These are phyloP conservation scores for Sinocyclocheilus anophthalmus DNA, from an alignment of 2,113 vertebrate genomes.

Conservation along the genomic window DNA sequence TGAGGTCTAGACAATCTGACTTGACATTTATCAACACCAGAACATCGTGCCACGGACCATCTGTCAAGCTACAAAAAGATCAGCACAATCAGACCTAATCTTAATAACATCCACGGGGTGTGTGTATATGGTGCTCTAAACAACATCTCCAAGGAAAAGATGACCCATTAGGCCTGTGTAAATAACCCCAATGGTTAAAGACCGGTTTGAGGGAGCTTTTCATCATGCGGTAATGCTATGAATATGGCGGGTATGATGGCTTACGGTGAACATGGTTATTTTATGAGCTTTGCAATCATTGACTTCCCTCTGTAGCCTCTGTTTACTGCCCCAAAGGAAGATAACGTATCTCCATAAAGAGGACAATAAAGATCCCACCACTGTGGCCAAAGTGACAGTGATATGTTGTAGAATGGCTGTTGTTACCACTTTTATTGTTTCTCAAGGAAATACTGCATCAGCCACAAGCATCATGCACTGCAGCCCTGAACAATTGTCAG, in stretches of 20 bases:
- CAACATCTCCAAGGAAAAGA: constrained; percentile 4
- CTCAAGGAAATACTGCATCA: background rate
- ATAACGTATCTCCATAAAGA: constrained; percentile 38
- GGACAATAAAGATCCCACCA: constrained; percentile 34
- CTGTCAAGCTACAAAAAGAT: constrained; percentile 39
- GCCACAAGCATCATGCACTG: background rate
- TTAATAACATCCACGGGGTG: constrained; percentile 6
- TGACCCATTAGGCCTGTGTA: constrained; percentile 20
- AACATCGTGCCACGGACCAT: constrained; percentile 15
- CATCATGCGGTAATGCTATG: constrained; percentile 32
- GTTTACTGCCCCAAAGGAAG: constrained; percentile 42
- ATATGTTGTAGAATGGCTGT: constrained; percentile 16
- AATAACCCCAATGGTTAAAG: constrained; percentile 26
- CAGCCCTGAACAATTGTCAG: background rate
- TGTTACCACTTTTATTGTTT: constrained; percentile 15
- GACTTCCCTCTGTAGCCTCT: constrained; percentile 19
- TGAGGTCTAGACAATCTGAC: constrained; percentile 34
- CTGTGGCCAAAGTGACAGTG: background rate
- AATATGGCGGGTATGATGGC: constrained; percentile 27
- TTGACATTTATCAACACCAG: constrained; percentile 45
- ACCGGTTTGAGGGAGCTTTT: constrained; percentile 18
- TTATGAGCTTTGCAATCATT: constrained; percentile 37
- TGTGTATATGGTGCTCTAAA: background rate
- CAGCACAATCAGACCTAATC: constrained; percentile 25
- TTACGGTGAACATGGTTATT: constrained; percentile 32